These are phyloP conservation scores for Brienomyrus brachyistius DNA, from an alignment of 2,113 vertebrate genomes.

Conservation along the genomic window DNA sequence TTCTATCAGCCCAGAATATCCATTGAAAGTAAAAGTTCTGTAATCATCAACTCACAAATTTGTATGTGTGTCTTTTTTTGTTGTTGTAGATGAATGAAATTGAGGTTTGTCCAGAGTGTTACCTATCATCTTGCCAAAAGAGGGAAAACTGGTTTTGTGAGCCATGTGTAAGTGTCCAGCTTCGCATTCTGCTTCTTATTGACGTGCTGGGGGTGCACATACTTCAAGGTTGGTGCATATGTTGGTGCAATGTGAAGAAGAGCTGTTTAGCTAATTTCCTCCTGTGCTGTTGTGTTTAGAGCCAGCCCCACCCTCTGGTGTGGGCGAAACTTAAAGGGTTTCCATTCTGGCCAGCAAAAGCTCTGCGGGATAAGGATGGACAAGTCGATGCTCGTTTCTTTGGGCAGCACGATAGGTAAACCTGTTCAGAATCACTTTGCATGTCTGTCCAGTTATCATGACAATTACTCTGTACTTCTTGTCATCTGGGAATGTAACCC, in stretches of 20 bases:
- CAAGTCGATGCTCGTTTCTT: constrained; percentile 97
- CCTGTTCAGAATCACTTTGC: not conserved
- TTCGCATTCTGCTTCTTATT: not conserved
- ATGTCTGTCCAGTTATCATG: not conserved
- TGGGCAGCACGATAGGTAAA: constrained; percentile 93
- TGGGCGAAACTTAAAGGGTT: constrained; percentile 98
- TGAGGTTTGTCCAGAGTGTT: constrained; percentile 98
- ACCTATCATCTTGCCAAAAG: constrained; percentile 97
- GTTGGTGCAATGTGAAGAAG: not conserved
- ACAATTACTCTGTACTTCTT: not conserved
- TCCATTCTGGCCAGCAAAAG: constrained; percentile 98
- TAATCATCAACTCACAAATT: not conserved
- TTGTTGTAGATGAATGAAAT: constrained; percentile 93
- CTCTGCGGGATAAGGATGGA: constrained; percentile 90
- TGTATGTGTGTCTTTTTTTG: not conserved
- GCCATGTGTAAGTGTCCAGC: constrained; percentile 80
- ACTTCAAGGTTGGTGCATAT: not conserved
- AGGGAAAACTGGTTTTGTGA: constrained; percentile 99
- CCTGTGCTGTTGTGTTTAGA: constrained; percentile 55
- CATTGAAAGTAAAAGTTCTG: not conserved
- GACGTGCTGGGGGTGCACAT: not conserved
- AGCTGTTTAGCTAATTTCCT: not conserved
- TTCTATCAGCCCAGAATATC: not conserved
- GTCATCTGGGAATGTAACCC: not conserved
- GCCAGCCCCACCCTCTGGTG: constrained; percentile 91